Evolutionary conservation across 2,797 vertebrate genomes (phyloP).

Genomic region (Carduelis carduelis): DNA sequence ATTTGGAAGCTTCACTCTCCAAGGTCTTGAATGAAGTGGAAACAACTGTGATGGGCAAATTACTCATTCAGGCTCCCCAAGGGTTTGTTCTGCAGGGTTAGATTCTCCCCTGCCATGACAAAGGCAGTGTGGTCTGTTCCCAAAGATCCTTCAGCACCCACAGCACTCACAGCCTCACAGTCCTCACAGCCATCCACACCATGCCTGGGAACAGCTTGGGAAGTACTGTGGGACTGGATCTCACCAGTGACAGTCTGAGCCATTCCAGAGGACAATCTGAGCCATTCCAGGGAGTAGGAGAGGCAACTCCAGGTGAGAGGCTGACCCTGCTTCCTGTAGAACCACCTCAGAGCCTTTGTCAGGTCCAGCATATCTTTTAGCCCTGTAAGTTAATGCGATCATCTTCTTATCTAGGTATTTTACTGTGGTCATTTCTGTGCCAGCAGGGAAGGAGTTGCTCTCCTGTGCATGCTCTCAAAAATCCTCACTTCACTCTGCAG

Average conservation of each 20-base stretch:
- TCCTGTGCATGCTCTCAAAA: background rate
- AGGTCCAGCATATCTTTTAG: background rate
- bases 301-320: background rate
- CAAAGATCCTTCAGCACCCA: background rate
- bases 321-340: background rate
- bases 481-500: background rate
- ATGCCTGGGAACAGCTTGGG: background rate
- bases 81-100: background rate
- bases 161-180: background rate
- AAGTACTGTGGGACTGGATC: background rate
- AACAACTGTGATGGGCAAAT: background rate
- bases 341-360: background rate
- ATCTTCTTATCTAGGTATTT: background rate
- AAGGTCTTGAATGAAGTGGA: background rate
- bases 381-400: background rate
- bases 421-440: background rate
- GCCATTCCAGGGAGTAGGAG: background rate
- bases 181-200: fast-evolving
- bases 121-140: background rate
- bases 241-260: fast-evolving
- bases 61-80: background rate
- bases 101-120: background rate
- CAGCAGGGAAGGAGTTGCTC: background rate
- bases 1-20: background rate
- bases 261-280: background rate